Base-by-base conservation (phyloP, 30 jellyfish, hydroid and myxozoan genomes). In the Cassiopea xamachana region DNA sequence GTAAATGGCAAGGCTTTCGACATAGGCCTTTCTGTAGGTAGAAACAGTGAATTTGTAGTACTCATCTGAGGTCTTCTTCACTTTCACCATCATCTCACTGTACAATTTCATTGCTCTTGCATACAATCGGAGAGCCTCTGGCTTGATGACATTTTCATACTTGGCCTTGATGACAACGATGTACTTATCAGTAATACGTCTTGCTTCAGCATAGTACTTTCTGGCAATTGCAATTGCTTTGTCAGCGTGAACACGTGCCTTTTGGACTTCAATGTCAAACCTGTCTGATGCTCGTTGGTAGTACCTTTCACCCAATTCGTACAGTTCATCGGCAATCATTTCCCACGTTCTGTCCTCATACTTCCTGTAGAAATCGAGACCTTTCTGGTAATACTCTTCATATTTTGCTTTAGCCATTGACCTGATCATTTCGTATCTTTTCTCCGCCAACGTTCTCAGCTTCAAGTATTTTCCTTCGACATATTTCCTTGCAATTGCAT, bases 321-420 rank as follows among this genome's bases (percentile, higher is more conserved):
- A 89, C 69, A 86, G 48, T 60, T 82, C 87, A 61, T 79, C 93
- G 2, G 91, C 98, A 69, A 96, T 88, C 75, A 83, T 87, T 69
- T 96, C 99, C 98, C 98, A 92, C 61, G 98, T 92, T 96, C 78
- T 89, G 86, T 87, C 98, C 48, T 93, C 99, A 80, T 92, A 88
- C 77, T 75, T 85, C 59, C 81, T 90, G 91, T 93, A 82, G 91
- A 92, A 92, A 13, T 90, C 90, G 46, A 77, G 80, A 14, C 67
- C 61, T 45, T 50, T 69, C 61, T 75, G 50, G 90, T 90, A 90
- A 81, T 69, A 83, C 69, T 82, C 88, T 16, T 82, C 75, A 77
- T 88, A 88, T 61, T 67, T 82, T 14, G 84, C 81, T 82, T 88
- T 51, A 48, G 81, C 68, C 80, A 77, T 77, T 16, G 81, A 64